A percentile compares a stretch with the other conserved stretches of the same genome.
Evolutionary conservation across 1,140 invertebrate species (phyloP).

Genomic region (Papilio helenus): DNA sequence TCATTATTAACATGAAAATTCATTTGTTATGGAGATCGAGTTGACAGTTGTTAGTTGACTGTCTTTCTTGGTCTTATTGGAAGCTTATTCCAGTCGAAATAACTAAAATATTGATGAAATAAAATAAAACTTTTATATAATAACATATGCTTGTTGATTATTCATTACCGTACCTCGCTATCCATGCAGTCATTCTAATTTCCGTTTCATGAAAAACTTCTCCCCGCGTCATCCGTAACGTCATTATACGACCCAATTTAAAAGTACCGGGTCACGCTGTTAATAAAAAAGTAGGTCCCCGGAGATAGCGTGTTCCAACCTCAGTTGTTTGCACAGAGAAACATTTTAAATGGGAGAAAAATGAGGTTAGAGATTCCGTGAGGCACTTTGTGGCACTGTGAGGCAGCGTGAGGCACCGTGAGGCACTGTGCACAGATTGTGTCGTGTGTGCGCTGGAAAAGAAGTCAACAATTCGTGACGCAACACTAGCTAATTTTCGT

Average conservation of each 20-base stretch:
- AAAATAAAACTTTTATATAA: not conserved
- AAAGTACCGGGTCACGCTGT: constrained; percentile 43
- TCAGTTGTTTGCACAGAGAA: constrained; percentile 33
- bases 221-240: constrained; percentile 38
- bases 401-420: not conserved
- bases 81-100: too few relatives aligned
- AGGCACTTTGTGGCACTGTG: constrained; percentile 15
- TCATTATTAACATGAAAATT: too few relatives aligned
- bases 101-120: not conserved
- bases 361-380: constrained; percentile 38
- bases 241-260: constrained; percentile 42
- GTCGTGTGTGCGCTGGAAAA: constrained; percentile 4
- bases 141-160: not conserved
- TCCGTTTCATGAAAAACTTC: constrained; percentile 41
- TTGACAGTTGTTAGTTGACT: too few relatives aligned
- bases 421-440: constrained; percentile 18
- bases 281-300: constrained; percentile 48
- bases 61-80: too few relatives aligned
- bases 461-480: constrained; percentile 38
- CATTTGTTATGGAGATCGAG: too few relatives aligned
- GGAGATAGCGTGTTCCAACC: constrained; percentile 44
- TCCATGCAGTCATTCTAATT: constrained; percentile 37
- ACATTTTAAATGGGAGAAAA: constrained; percentile 43
- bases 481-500: constrained; percentile 34
- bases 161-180: constrained; percentile 10